These are phyloP conservation scores for Drosophila gunungcola DNA, from an alignment of 1,140 invertebrate species.

Conservation along the genomic window DNA sequence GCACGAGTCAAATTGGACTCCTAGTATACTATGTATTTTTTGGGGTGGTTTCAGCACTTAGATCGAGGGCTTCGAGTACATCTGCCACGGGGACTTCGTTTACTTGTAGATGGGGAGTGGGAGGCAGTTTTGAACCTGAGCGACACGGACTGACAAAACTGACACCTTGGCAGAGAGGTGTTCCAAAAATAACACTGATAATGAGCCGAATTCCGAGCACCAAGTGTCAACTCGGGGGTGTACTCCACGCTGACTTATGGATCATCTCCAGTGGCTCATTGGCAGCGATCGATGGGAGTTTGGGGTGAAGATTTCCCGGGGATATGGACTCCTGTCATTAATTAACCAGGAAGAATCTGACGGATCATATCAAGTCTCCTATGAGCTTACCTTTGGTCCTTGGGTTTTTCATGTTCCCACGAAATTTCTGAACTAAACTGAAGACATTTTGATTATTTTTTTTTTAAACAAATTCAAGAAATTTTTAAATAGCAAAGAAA, in stretches of 20 bases:
- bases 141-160: conserved; percentile 55
- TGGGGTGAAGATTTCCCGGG: neutral
- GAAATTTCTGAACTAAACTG: neutral
- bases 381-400: conserved; percentile 7
- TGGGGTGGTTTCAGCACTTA: conserved; percentile 65
- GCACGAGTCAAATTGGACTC: conserved; percentile 65
- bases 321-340: neutral
- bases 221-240: conserved; percentile 31
- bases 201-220: conserved; percentile 44
- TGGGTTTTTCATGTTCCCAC: conserved; percentile 12
- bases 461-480: neutral
- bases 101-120: neutral
- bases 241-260: conserved; percentile 45
- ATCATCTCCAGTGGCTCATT: conserved; percentile 47
- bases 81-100: conserved; percentile 45
- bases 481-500: too few species aligned
- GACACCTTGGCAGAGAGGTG: conserved; percentile 51
- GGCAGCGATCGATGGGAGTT: conserved; percentile 13
- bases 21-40: neutral
- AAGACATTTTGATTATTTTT: neutral
- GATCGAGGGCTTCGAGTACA: conserved; percentile 38
- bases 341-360: neutral
- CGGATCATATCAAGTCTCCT: conserved; percentile 4
- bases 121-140: conserved; percentile 71
- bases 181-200: conserved; percentile 59